Evolutionary conservation across 2,113 vertebrate species (phyloP), one percentile per base, ranked within the genome.

Genomic region (Pachycephala philippinensis): DNA sequence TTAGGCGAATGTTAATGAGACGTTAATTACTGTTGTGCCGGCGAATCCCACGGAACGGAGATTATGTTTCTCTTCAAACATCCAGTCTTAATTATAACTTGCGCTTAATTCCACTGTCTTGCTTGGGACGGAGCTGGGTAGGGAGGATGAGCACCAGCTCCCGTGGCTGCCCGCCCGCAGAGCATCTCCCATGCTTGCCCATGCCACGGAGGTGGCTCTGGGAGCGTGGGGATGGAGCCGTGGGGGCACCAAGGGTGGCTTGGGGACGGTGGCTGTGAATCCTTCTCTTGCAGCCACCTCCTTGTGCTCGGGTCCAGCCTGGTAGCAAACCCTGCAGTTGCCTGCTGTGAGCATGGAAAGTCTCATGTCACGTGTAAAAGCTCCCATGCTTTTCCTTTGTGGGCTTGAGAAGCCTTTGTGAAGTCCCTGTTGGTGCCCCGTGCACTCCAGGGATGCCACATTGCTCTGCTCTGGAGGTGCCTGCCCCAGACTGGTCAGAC

Each of bases 1-100:
- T 98, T 98, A 98, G 97, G 97, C 96, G 83, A 98, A 98, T 98
- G 98, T 98, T 98, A 98, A 98, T 98, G 98, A 98, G 98, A 98
- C 97, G 97, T 98, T 98, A 98, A 98, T 98, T 98, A 98, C 98
- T 98, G 97, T 98, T 98, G 98, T 98, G 98, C 98, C 96, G 91
- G 94, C 52, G 66, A 97, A 98, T 98, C 97, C 97, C 98, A 97
- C 96, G 68, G 97, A 98, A 98, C 28, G 40, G 97, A 98, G 97
- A 98, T 98, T 98, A 97, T 98, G 97, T 98, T 98, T 98, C 97
- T 98, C 98, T 98, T 98, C 97, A 98, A 98, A 98, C 98, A 98
- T 97, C 97, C 97, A 94, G 83, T 98, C 97, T 98, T 98, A 98
- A 98, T 98, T 98, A 98, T 98, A 97, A 98, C 97, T 97, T 98